These are phyloP conservation scores for Lathronympha strigana DNA, from an alignment of 2,888 invertebrate species.

Conservation along the genomic window DNA sequence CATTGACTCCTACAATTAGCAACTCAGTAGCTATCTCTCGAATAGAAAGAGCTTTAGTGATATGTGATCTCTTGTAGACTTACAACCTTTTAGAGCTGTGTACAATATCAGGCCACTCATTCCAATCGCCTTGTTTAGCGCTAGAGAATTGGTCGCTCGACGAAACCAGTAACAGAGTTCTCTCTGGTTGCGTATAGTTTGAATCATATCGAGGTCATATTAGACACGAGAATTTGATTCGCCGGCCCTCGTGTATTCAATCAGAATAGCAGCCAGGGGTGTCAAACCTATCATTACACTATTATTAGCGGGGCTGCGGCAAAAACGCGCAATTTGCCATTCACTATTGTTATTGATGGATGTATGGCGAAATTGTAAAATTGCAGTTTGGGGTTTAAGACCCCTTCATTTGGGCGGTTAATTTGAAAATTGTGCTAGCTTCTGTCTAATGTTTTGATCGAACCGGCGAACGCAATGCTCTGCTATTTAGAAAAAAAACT, in stretches of 20 bases:
- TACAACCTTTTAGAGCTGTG: background rate
- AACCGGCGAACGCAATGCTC: too few relatives aligned
- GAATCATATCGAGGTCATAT: background rate
- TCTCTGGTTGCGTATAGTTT: background rate
- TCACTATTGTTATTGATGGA: conserved; percentile 28
- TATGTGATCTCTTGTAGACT: background rate
- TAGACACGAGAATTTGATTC: background rate
- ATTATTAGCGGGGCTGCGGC: conserved; percentile 31
- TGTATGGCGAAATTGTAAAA: conserved; percentile 29
- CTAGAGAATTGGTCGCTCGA: background rate
- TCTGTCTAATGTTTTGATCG: conserved; percentile 17
- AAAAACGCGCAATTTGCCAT: conserved; percentile 29
- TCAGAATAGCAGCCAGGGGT: background rate
- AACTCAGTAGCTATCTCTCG: background rate
- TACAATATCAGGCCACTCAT: background rate
- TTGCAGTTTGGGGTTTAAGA: conserved; percentile 18
- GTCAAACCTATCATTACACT: conserved; percentile 29
- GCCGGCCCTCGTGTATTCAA: background rate
- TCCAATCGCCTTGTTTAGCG: background rate
- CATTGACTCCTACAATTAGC: conserved; percentile 18
- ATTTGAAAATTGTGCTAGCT: conserved; percentile 29
- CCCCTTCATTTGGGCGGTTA: conserved; percentile 31
- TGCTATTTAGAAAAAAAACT: too few relatives aligned
- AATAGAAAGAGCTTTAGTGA: background rate
- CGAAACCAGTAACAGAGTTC: background rate